Conservation (phyloP, 2,113 vertebrate species). For the Mus musculus region GRCm39 chrX:168496001-168496500, state of each 20-base stretch:
- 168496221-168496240: not conserved
- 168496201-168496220: not conserved
- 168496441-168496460: not conserved
- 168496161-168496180: not conserved
- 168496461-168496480: not conserved
- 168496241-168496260: slow-evolving; percentile 24
- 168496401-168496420: not conserved
- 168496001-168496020: too few species aligned
- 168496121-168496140: slow-evolving; percentile 45
- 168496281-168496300: not conserved
- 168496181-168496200: not conserved
- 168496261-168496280: slow-evolving; percentile 17
- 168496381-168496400: slow-evolving; percentile 19
- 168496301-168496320: not conserved
- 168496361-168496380: not conserved
- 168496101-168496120: not conserved
- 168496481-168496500: not conserved
- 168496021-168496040: too few species aligned
- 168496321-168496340: not conserved
- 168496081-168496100: not conserved
- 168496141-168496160: not conserved
- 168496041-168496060: not conserved
- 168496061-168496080: not conserved
- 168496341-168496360: not conserved
- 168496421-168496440: not conserved